Conservation (phyloP, 2,113 vertebrate species). For the Mixornis gularis region DNA sequence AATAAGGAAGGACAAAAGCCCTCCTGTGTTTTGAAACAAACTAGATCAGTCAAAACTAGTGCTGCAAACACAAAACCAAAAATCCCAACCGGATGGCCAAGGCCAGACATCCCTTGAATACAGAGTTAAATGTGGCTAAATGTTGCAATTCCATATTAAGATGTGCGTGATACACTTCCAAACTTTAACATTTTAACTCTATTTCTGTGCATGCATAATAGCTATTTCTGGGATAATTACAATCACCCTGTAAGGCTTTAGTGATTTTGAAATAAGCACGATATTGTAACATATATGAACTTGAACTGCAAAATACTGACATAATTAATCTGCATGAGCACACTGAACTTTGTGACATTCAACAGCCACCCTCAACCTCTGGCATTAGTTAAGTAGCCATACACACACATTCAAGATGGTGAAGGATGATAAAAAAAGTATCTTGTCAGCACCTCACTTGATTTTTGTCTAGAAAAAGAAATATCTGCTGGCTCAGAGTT, state of each 20-base stretch:
- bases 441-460: not conserved
- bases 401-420: not conserved
- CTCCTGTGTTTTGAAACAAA: not conserved
- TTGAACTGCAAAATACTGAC: not conserved
- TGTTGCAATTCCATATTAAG: not conserved
- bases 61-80: not conserved
- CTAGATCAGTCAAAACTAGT: not conserved
- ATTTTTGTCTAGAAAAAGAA: not conserved
- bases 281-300: not conserved
- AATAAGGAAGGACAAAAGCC: not conserved
- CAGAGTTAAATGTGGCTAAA: not conserved
- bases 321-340: not conserved
- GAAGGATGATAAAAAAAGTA: not conserved
- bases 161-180: not conserved
- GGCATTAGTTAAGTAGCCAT: not conserved
- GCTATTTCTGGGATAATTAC: not conserved
- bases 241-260: not conserved
- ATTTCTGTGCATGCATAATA: not conserved
- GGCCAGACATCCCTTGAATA: not conserved
- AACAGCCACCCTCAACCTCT: not conserved
- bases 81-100: not conserved
- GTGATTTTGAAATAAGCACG: not conserved
- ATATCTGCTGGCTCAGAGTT: not conserved
- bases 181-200: not conserved
- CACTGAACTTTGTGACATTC: not conserved